Evolutionary conservation across 2,113 vertebrate genomes (phyloP).

Genomic region (Heterochromis multidens): DNA sequence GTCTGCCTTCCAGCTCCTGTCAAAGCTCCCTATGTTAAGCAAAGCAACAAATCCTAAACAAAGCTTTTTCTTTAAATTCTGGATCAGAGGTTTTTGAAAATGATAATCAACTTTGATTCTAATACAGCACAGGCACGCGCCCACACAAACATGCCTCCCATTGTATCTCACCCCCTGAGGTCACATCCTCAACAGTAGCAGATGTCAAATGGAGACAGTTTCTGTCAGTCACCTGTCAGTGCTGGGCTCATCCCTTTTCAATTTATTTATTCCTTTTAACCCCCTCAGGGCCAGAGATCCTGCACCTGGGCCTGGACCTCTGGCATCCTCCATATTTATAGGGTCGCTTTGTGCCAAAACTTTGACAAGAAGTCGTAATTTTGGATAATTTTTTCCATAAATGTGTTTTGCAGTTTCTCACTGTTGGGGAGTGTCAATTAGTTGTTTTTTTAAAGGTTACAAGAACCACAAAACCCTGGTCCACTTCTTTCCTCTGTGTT

Average conservation of each 20-base stretch:
- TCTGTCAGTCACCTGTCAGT: slow-evolving; percentile 71
- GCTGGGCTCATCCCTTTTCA: slow-evolving; percentile 37
- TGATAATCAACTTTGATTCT: background rate
- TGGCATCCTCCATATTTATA: background rate
- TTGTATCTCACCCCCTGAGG: slow-evolving; percentile 5
- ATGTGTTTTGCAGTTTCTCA: background rate
- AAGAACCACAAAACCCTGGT: background rate
- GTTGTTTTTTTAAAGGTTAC: background rate
- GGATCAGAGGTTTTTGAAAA: background rate
- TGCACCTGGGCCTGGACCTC: slow-evolving; percentile 28
- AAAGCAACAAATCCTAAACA: background rate
- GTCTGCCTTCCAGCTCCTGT: background rate
- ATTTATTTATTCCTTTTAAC: background rate
- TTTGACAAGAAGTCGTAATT: background rate
- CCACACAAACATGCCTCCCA: background rate
- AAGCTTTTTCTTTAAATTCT: background rate
- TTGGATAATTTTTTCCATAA: background rate
- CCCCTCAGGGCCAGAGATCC: slow-evolving; percentile 19
- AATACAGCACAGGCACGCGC: background rate
- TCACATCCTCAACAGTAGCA: slow-evolving; percentile 46
- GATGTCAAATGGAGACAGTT: slow-evolving; percentile 57
- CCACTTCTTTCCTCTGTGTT: background rate
- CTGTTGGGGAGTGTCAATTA: background rate
- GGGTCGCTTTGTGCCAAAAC: background rate
- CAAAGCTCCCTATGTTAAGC: background rate